Evolutionary conservation across 2,113 vertebrate genomes (phyloP).

Genomic region (Morone saxatilis): DNA sequence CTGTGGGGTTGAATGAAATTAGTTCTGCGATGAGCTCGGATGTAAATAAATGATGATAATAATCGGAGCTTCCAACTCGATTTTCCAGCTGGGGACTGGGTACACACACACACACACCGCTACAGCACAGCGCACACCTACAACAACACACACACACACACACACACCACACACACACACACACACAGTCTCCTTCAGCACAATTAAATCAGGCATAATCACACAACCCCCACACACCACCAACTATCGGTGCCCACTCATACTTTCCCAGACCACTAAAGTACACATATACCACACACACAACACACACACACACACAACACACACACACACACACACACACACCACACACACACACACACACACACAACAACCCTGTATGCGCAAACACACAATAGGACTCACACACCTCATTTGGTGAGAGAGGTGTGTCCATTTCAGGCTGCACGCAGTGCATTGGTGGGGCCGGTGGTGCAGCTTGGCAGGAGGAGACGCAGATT

Average conservation of each 20-base stretch:
- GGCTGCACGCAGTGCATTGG: slow-evolving; percentile 67
- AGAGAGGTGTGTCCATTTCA: slow-evolving; percentile 62
- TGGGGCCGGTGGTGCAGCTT: slow-evolving; percentile 59
- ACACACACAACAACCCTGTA: neutral
- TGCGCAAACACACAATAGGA: slow-evolving; percentile 28
- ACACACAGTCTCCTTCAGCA: slow-evolving; percentile 25
- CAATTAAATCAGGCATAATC: slow-evolving; percentile 68
- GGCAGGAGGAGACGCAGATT: slow-evolving; percentile 55
- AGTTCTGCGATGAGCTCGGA: slow-evolving; percentile 44
- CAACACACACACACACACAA: slow-evolving; percentile 6
- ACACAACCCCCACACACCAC: slow-evolving; percentile 43
- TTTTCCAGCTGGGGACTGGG: slow-evolving; percentile 58
- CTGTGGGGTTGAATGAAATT: slow-evolving; percentile 51
- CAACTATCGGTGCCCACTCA: slow-evolving; percentile 31
- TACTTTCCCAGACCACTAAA: slow-evolving; percentile 54
- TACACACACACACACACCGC: neutral
- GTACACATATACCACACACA: neutral
- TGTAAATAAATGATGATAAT: slow-evolving; percentile 75
- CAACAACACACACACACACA: neutral
- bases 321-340: slow-evolving; percentile 5
- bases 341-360: slow-evolving; percentile 5
- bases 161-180: neutral
- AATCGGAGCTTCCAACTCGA: slow-evolving; percentile 62
- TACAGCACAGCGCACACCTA: no score
- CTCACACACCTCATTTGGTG: slow-evolving; percentile 24